A percentile compares a stretch with the other conserved stretches of the same genome.
Evolutionary conservation across 2,797 vertebrate species (phyloP).

Genomic region (Dryobates pubescens): DNA sequence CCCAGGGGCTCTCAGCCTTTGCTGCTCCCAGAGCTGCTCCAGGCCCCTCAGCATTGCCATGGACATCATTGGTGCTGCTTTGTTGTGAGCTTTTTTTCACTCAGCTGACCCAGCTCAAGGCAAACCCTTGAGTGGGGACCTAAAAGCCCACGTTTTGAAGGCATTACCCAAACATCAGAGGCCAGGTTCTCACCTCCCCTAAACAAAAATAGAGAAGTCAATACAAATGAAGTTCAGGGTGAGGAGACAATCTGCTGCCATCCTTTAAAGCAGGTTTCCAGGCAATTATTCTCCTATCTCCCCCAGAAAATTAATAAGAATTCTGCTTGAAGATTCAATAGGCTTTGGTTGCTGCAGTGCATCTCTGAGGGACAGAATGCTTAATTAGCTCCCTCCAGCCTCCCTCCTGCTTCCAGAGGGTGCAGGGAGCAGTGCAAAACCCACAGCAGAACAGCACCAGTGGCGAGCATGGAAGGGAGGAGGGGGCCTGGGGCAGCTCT

Average conservation of each 20-base stretch:
- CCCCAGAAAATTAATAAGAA: conserved; percentile 43
- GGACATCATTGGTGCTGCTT: no score
- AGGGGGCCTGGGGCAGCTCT: no score
- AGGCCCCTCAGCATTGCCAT: no score
- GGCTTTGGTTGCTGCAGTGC: neutral
- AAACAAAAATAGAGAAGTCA: conserved; percentile 4
- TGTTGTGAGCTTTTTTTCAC: no score
- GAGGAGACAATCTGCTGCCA: neutral
- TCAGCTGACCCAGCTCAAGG: no score
- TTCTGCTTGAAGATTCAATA: conserved; percentile 17
- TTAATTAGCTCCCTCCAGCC: neutral
- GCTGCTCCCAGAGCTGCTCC: no score
- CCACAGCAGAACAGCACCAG: no score
- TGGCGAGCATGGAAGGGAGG: no score
- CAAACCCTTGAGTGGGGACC: neutral
- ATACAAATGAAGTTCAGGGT: conserved; percentile 20
- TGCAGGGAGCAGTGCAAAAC: neutral
- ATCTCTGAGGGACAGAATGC: conserved; percentile 20
- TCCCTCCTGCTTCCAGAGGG: neutral
- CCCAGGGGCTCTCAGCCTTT: no score
- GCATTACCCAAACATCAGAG: neutral
- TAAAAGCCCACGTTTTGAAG: neutral
- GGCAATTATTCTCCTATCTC: conserved; percentile 49
- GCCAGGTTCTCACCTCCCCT: neutral
- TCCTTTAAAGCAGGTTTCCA: conserved; percentile 13